These are phyloP conservation scores for Germaria angustata DNA, from an alignment of 2,888 invertebrate species.

Conservation along the genomic window DNA sequence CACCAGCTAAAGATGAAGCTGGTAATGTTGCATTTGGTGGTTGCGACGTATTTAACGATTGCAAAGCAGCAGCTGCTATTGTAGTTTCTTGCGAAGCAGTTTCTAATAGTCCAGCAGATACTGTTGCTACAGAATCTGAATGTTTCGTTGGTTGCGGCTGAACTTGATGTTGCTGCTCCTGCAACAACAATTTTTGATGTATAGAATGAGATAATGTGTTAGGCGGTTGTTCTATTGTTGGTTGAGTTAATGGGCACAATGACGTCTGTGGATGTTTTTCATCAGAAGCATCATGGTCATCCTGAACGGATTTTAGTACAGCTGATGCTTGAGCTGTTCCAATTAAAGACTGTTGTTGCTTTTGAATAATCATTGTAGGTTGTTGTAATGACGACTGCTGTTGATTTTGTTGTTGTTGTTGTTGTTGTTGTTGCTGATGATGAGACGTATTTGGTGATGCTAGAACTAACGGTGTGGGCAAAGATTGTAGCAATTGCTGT, in stretches of 20 bases:
- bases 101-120: conserved; percentile 22
- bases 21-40: conserved; percentile 16
- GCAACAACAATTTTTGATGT: conserved; percentile 45
- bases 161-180: conserved; percentile 41
- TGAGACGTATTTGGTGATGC: conserved; percentile 19
- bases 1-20: background rate
- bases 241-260: background rate
- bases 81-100: conserved; percentile 58
- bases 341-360: conserved; percentile 49
- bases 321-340: conserved; percentile 62
- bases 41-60: conserved; percentile 59
- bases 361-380: conserved; percentile 32
- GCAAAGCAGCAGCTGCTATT: conserved; percentile 59
- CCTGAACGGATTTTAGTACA: background rate
- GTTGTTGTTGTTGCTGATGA: conserved; percentile 28
- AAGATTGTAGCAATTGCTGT: conserved; percentile 55
- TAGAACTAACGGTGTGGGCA: conserved; percentile 63
- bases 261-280: background rate
- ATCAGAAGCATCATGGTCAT: background rate
- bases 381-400: conserved; percentile 33
- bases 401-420: conserved; percentile 10
- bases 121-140: background rate
- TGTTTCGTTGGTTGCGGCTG: conserved; percentile 25
- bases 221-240: conserved; percentile 23
- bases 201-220: conserved; percentile 27